Evolutionary conservation across 2,113 vertebrate genomes (phyloP).

Genomic region (Naja naja): DNA sequence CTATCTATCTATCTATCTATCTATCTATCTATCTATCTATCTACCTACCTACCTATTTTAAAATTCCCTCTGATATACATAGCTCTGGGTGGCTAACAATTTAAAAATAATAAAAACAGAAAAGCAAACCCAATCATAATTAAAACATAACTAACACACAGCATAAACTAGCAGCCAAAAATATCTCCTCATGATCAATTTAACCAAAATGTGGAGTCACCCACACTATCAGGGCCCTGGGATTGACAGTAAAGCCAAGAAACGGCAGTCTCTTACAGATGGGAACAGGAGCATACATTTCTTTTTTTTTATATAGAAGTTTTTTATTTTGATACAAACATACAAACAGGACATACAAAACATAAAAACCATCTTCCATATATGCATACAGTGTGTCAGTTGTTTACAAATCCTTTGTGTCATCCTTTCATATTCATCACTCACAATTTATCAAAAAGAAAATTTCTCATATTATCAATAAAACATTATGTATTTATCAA

Average conservation of each 20-base stretch:
- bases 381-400: too few relatives aligned
- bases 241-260: background rate
- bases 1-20: background rate
- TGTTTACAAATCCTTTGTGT: too few relatives aligned
- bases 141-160: background rate
- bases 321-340: too few relatives aligned
- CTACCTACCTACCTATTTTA: too few relatives aligned
- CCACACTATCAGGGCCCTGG: background rate
- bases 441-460: too few relatives aligned
- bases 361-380: too few relatives aligned
- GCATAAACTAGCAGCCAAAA: background rate
- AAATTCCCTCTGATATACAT: background rate
- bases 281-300: background rate
- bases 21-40: too few relatives aligned
- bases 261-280: background rate
- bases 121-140: background rate
- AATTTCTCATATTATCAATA: too few relatives aligned
- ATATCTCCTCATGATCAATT: background rate
- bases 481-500: too few relatives aligned
- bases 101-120: background rate
- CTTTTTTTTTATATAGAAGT: too few relatives aligned
- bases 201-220: background rate
- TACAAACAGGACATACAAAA: too few relatives aligned
- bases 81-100: background rate
- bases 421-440: too few relatives aligned